Evolutionary conservation across 2,888 invertebrate species (phyloP).

Genomic region (Ctenicera cuprea): DNA sequence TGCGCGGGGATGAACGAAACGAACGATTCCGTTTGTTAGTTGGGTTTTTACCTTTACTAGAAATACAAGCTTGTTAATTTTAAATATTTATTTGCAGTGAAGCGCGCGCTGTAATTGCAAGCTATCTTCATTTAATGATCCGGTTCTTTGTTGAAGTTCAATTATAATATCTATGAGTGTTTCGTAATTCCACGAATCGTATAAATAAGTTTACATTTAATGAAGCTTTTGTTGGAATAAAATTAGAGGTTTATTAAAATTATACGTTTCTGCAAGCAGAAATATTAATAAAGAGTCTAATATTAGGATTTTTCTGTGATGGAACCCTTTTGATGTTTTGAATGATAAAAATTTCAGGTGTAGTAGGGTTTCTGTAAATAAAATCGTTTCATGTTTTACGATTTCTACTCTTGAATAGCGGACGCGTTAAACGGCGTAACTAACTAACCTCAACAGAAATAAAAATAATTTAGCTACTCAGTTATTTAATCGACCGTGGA

Average conservation of each 20-base stretch:
- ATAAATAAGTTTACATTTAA: conserved; percentile 11
- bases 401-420: conserved; percentile 44
- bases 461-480: conserved; percentile 67
- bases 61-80: conserved; percentile 27
- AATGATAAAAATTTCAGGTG: neutral
- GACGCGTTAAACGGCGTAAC: conserved; percentile 62
- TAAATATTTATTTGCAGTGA: conserved; percentile 24
- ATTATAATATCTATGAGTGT: conserved; percentile 3
- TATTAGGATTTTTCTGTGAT: too few species aligned
- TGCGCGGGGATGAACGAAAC: conserved; percentile 11
- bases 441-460: conserved; percentile 65
- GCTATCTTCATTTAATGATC: conserved; percentile 33
- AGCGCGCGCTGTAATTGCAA: conserved; percentile 21
- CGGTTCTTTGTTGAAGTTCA: conserved; percentile 18
- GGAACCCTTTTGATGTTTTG: too few species aligned
- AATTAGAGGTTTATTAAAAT: conserved; percentile 14
- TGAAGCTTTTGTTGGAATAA: conserved; percentile 7
- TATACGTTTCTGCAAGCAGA: neutral
- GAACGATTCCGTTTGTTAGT: conserved; percentile 26
- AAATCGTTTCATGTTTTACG: conserved; percentile 20
- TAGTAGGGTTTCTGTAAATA: conserved; percentile 9
- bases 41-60: conserved; percentile 12
- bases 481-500: conserved; percentile 68
- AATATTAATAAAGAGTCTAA: neutral
- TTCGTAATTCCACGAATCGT: neutral